phyloP scores from a whole-genome alignment of 1,140 invertebrate species.

The Tyrophagus putrescentiae region DNA sequence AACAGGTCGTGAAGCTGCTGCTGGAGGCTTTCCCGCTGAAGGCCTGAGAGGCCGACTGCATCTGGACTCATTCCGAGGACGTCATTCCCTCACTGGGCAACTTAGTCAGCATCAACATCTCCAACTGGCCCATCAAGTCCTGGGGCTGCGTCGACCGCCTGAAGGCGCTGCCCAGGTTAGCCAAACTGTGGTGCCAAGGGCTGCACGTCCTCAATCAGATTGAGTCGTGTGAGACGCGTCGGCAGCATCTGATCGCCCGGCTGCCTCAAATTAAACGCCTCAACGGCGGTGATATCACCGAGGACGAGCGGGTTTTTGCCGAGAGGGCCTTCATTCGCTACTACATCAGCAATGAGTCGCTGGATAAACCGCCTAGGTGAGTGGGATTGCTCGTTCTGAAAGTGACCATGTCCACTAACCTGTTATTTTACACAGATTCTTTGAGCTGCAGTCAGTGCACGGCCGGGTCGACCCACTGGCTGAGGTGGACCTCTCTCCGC shows the following conservation, averaged over 20 bases:
- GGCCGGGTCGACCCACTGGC: slow-evolving; percentile 72
- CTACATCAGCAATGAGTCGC: slow-evolving; percentile 51
- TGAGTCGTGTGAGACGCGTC: slow-evolving; percentile 45
- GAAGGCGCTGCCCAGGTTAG: slow-evolving; percentile 59
- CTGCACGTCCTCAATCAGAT: slow-evolving; percentile 44
- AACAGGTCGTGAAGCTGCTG: slow-evolving; percentile 59
- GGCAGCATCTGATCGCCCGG: slow-evolving; percentile 67
- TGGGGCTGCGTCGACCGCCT: slow-evolving; percentile 77
- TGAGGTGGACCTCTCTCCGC: slow-evolving; percentile 64
- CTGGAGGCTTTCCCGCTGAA: slow-evolving; percentile 64
- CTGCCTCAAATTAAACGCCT: slow-evolving; percentile 65
- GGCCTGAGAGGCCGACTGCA: slow-evolving; percentile 68
- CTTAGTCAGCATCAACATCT: slow-evolving; percentile 63
- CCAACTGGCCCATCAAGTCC: slow-evolving; percentile 57
- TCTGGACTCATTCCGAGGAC: slow-evolving; percentile 41
- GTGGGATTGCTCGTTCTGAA: slow-evolving; percentile 1
- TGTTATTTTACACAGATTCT: slow-evolving; percentile 46
- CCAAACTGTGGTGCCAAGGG: slow-evolving; percentile 57
- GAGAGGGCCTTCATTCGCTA: slow-evolving; percentile 80
- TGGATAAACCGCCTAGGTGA: slow-evolving; percentile 26
- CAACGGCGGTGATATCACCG: slow-evolving; percentile 66
- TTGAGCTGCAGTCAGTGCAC: slow-evolving; percentile 59
- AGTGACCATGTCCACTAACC: background rate
- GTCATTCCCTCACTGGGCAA: slow-evolving; percentile 40
- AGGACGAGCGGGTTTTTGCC: slow-evolving; percentile 72